Evolutionary conservation across 2,113 vertebrate species (phyloP), one percentile per base, ranked within the genome.

Genomic region (Rissa tridactyla): DNA sequence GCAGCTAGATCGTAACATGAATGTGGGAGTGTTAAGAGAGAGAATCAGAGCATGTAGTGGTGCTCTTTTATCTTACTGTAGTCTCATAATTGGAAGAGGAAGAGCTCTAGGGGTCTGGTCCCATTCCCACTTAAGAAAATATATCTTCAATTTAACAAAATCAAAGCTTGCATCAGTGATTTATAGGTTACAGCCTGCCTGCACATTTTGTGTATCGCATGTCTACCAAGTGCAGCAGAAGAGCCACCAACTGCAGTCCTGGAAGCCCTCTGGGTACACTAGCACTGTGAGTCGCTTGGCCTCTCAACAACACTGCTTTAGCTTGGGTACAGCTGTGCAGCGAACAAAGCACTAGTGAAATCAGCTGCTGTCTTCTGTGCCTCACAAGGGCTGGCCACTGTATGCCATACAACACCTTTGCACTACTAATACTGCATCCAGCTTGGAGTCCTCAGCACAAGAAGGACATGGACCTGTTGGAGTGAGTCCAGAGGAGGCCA

Each of bases 291-390:
- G 42, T 57, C 54, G 20, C 54, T 72, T 4, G 34, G 36, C 26
- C 20, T 18, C 38, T 20, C 34, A 27, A 2, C 13, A 18, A 22
- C 51, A 2, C 11, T 10, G 10, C 21, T 57, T 46, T 38, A 29
- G 49, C 40, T 30, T 19, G 46, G 40, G 55, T 30, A 36, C 20
- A 55, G 46, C 23, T 9, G 4, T 42, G 55, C 34, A 15, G 10
- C 10, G 10, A 60, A 40, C 52, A 62, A 38, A 83, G 13, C 23
- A 2, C 2, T 4, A 12, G 6, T 29, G 27, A 54, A 38, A n/a
- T 15, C 32, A 44, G 90, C 30, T 1, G 2, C 26, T 12, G 9
- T 29, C 10, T 42, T 36, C 38, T 80, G 2, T 0, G 0, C 4
- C 36, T 30, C 10, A 14, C 1, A 1, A 61, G 68, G 27, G 36